Conservation (phyloP, 2,113 vertebrate genomes). For the Macroglossus sobrinus region DNA sequence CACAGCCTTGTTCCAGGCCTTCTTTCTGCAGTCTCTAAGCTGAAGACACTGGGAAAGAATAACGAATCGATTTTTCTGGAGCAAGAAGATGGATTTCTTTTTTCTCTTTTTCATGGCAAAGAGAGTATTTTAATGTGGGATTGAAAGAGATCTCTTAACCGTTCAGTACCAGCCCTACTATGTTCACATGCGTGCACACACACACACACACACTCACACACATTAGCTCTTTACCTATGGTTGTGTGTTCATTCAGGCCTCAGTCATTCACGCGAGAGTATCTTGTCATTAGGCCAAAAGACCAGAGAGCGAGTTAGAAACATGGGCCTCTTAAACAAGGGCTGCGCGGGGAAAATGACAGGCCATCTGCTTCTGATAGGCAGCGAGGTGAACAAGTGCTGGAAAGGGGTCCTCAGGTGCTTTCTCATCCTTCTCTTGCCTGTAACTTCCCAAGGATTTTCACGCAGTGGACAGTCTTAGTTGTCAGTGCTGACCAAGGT, state of each 20-base stretch:
- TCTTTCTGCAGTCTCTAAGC: slow-evolving; percentile 9
- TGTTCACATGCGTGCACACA: rapidly evolving
- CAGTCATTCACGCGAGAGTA: neutral
- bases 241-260: neutral
- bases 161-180: neutral
- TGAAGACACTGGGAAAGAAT: slow-evolving; percentile 5
- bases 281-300: neutral
- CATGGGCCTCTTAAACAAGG: neutral
- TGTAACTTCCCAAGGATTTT: neutral
- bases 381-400: neutral
- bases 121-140: neutral
- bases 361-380: neutral
- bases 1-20: neutral
- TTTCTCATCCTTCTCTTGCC: neutral
- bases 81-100: neutral
- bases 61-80: neutral
- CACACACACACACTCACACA: neutral
- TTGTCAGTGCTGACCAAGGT: neutral
- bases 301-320: neutral
- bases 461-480: neutral
- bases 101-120: neutral
- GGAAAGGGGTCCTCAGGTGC: neutral
- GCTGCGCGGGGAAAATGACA: neutral
- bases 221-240: neutral
- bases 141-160: neutral